Evolutionary conservation across 2,797 vertebrate genomes (phyloP).

Genomic region (Uromys caudimaculatus): DNA sequence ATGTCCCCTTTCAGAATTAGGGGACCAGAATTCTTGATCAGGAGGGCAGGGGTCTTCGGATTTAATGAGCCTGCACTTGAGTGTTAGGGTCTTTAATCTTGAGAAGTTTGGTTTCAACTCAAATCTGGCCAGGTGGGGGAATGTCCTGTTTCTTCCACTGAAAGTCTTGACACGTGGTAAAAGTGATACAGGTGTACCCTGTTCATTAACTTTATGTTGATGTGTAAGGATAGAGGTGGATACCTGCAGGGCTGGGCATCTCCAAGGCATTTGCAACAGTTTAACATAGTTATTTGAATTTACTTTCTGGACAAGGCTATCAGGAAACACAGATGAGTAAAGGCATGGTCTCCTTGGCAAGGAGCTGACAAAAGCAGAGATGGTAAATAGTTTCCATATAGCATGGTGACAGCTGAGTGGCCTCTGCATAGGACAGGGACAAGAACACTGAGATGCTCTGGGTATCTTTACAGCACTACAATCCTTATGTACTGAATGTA

Average conservation of each 20-base stretch:
- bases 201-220: background rate
- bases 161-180: background rate
- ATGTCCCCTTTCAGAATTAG: background rate
- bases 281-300: background rate
- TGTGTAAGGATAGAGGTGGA: background rate
- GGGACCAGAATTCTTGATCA: background rate
- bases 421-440: background rate
- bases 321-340: background rate
- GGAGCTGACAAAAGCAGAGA: background rate
- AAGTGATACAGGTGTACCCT: too few relatives aligned
- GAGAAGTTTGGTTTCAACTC: background rate
- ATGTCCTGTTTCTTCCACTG: background rate
- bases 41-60: background rate
- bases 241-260: background rate
- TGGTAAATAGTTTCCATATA: background rate
- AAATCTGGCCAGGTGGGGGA: background rate
- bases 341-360: background rate
- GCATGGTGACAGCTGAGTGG: background rate
- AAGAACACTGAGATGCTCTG: background rate
- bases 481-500: background rate
- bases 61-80: background rate
- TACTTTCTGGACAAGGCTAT: background rate
- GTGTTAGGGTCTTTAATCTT: background rate
- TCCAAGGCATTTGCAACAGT: background rate
- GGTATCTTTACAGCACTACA: background rate